Base-by-base conservation (phyloP, 2,888 invertebrate genomes). In the Melanchra persicariae region DNA sequence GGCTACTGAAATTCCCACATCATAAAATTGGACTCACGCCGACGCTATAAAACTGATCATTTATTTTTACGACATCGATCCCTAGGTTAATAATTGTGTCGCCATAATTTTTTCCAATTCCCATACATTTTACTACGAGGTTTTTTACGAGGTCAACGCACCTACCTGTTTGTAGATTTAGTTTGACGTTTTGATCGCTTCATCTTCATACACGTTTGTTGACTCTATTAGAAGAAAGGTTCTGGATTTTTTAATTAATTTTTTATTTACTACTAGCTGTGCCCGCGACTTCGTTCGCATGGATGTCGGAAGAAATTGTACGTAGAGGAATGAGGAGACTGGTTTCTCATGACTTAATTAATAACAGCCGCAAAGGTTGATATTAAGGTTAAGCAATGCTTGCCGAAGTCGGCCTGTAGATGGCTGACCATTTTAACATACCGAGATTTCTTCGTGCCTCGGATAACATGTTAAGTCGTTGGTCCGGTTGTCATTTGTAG, bases 31-130 rank as follows among this genome's bases (percentile, higher is more conserved):
- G 90, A 83, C 90, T 89, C 90, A 87, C 84, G 85, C 85, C 88
- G 89, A 84, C 87, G 89, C 88, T 79, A 91, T 93, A 93, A 93
- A 93, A 90, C 81, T 86, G 91, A 92, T 92, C 92, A 92, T 94
- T 94, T 92, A 92, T 89, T 93, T 94, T 94, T 94, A 94, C 89
- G 92, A 90, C 90, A 88, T 88, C 90, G 90, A 91, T 90, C 91
- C 93, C 90, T 85, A 81, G 88, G 88, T 91, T 90, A 91, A 93
- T 94, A 93, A 94, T 93, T 93, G 91, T 91, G 90, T 91, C 88
- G 85, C 87, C 88, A 88, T 93, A 90, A 90, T 90, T 91, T 90
- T 85, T 78, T 85, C 85, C 86, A 83, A 86, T 87, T 85, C 85
- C 85, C 83, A 87, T 88, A 85, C 80, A 85, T 83, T 87, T 88